Percentiles rank a stretch among this genome's conserved stretches.
Evolutionary conservation across 1,140 invertebrate genomes (phyloP).

Genomic region (Scaptomyza pallida): DNA sequence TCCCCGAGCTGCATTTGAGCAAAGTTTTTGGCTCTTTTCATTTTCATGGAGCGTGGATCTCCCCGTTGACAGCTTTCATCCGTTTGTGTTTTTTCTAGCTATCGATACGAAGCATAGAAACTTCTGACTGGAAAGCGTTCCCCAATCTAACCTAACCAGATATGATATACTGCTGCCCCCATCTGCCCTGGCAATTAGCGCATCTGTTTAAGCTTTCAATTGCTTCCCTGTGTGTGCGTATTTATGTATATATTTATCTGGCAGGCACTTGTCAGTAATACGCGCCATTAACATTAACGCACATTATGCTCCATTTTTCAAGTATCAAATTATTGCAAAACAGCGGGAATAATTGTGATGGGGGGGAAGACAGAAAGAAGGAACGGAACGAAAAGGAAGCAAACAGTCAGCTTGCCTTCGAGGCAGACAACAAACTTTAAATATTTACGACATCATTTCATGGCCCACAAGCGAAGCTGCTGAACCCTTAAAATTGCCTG

Average conservation of each 20-base stretch:
- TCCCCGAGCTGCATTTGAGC: constrained; percentile 6
- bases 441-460: constrained; percentile 82
- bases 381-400: no score
- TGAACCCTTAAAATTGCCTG: constrained; percentile 66
- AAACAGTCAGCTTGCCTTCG: constrained; percentile 35
- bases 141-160: neutral
- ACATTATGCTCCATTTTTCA: constrained; percentile 79
- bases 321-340: constrained; percentile 73
- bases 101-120: constrained; percentile 41
- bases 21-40: constrained; percentile 62
- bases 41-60: constrained; percentile 57
- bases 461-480: constrained; percentile 66
- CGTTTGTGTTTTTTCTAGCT: constrained; percentile 27
- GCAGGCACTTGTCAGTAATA: constrained; percentile 79
- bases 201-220: constrained; percentile 61
- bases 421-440: constrained; percentile 73
- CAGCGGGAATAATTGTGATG: neutral
- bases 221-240: constrained; percentile 41
- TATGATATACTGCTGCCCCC: neutral
- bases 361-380: no score
- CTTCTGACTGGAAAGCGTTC: constrained; percentile 6
- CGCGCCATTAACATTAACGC: constrained; percentile 82
- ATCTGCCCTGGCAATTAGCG: constrained; percentile 56
- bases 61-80: constrained; percentile 52
- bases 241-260: constrained; percentile 16